Base-by-base conservation (phyloP, 2,888 invertebrate species). In the Petrolisthes manimaculis region DNA sequence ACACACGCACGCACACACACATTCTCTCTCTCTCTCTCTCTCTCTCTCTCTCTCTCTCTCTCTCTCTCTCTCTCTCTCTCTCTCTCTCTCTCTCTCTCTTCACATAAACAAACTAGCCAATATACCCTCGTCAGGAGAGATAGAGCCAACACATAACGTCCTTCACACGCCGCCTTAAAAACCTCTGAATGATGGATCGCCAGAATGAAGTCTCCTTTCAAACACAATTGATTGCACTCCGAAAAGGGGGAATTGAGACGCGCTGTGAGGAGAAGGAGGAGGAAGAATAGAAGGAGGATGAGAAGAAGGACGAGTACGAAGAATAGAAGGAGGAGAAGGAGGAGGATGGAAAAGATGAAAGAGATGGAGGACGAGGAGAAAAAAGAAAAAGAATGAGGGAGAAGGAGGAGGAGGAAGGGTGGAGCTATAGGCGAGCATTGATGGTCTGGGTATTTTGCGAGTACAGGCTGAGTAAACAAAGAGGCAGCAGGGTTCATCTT, bases 1-100 rank as follows among this genome's bases (percentile, higher is more conserved):
- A n/a, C n/a, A n/a, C n/a, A n/a, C n/a, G n/a, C n/a, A n/a, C n/a
- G n/a, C n/a, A n/a, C n/a, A n/a, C n/a, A n/a, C n/a, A n/a, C n/a
- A n/a, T n/a, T n/a, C n/a, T n/a, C 2, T 12, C 37, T 54, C 4
- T 18, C 1, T 81, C n/a, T 81, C 37, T 61, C 21, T n/a, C n/a
- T 21, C 5, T 9, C n/a, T 5, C 37, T 9, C 12, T 24, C 12
- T 8, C 67, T 61, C 24, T 61, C 56, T 81, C 81, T 80, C 6
- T 81, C 56, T n/a, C 61, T 81, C 24, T n/a, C 37, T 81, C 81
- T 81, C 67, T 81, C 37, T 67, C 81, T 81, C 81, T 81, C 81
- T 61, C 81, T 81, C 61, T 81, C 81, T 56, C 56, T 81, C 81
- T 81, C 81, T 61, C 81, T 81, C 81, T 81, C 61, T 81, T n/a